Conservation (phyloP, 2,113 vertebrate species). For the Malurus melanocephalus region DNA sequence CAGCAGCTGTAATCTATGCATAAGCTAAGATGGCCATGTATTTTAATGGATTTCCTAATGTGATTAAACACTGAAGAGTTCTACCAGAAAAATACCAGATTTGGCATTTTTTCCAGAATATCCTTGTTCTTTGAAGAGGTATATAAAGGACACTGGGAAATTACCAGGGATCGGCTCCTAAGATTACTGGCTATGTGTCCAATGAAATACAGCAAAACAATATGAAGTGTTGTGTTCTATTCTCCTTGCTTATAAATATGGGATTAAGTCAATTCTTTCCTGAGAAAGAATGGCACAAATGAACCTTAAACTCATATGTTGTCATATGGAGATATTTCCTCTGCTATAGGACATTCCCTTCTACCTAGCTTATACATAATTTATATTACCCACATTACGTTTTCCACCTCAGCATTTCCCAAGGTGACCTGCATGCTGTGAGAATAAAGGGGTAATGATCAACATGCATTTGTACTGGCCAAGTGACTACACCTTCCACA, state of each 20-base stretch:
- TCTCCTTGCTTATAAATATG: not conserved
- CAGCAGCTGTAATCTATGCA: not conserved
- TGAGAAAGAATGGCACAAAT: not conserved
- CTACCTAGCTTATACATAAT: not conserved
- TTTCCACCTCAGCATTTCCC: not conserved
- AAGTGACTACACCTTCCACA: not conserved
- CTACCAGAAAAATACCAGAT: not conserved
- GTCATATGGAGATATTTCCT: not conserved
- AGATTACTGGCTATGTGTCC: not conserved
- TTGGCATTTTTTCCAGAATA: not conserved
- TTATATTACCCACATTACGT: not conserved
- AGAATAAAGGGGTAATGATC: not conserved
- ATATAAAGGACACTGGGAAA: not conserved
- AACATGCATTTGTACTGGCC: not conserved
- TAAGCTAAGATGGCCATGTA: not conserved
- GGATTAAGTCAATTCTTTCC: not conserved
- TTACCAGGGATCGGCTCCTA: not conserved
- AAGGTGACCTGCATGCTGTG: not conserved
- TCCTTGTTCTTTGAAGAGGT: not conserved
- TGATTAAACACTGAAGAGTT: not conserved
- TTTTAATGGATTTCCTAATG: conserved; percentile 4
- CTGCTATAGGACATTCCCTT: not conserved
- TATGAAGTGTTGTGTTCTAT: not conserved
- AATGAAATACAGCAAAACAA: not conserved
- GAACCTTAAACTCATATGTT: not conserved